Percentiles rank a stretch among this genome's conserved stretches.
phyloP scores from a whole-genome alignment of 64 coral and sea anemone genomes.

The Montipora capricornis region DNA sequence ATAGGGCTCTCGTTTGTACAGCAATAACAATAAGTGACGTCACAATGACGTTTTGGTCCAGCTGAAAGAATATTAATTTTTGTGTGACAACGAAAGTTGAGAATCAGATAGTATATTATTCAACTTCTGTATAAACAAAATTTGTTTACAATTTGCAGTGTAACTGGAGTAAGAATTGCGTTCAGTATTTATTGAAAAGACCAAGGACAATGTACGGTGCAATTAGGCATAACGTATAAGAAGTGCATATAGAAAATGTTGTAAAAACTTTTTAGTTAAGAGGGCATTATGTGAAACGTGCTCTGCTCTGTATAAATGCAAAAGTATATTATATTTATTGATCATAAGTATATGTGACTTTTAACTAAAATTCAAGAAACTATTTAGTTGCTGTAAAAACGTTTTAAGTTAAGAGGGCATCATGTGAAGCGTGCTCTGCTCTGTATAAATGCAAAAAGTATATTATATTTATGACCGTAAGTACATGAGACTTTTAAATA shows the following conservation, averaged over 20 bases:
- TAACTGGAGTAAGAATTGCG: neutral
- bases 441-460: neutral
- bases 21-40: too few species aligned
- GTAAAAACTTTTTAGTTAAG: neutral
- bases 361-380: too few species aligned
- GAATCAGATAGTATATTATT: neutral
- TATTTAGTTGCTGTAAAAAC: neutral
- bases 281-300: neutral
- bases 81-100: neutral
- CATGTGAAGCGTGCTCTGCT: neutral
- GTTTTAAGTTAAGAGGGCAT: neutral
- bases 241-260: neutral
- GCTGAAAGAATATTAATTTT: too few species aligned
- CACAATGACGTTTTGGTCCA: too few species aligned
- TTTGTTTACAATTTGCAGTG: neutral
- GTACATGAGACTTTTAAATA: neutral
- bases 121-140: neutral
- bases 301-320: neutral
- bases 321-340: neutral
- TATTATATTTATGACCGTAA: neutral
- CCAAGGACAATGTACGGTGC: neutral
- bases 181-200: neutral
- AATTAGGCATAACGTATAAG: neutral
- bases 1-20: too few species aligned
- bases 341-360: too few species aligned